Evolutionary conservation across 2,113 vertebrate genomes (phyloP), one percentile per base, ranked within the genome.

Genomic region (Amphiprion ocellaris): DNA sequence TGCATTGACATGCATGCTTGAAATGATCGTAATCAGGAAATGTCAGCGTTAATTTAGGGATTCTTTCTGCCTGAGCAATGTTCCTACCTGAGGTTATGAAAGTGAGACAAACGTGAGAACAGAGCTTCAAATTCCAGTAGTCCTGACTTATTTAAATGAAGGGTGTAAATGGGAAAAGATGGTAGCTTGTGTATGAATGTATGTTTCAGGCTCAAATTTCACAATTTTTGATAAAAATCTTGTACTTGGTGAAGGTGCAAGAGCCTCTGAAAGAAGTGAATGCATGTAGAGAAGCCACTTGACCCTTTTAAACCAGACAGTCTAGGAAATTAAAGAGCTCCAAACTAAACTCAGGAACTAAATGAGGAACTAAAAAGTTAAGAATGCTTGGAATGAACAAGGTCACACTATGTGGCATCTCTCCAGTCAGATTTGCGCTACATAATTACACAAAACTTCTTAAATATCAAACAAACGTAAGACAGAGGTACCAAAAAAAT

Each of bases 21-120:
- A 90, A 89, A 76, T 73, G 41, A 91, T 85, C 60, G 9, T 84
- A 70, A 89, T 80, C 39, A 76, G 79, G 78, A 82, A 89, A 87
- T 74, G 74, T 79, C 59, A 82, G 37, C 17, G 8, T 16, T 19
- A 81, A 41, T 49, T 19, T 23, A 23, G 68, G 23, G 56, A 67
- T 75, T 46, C 39, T 69, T 23, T 72, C 63, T 70, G 82, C 65
- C 81, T 39, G 10, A 37, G 74, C 89, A 79, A 37, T 83, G 91
- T 84, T 77, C 55, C 12, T 64, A 64, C 87, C 62, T 62, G 62
- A 68, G 75, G 79, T 39, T 11, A 72, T 24, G 24, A 78, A 6
- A 50, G 62, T n/a, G n/a, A n/a, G n/a, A 66, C 11, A 44, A 53
- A 61, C 74, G 39, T 62, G 41, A 64, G 30, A 76, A 58, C 15